Evolutionary conservation across 2,888 invertebrate species (phyloP), one percentile per base, ranked within the genome.

Genomic region (Andrena flavipes): DNA sequence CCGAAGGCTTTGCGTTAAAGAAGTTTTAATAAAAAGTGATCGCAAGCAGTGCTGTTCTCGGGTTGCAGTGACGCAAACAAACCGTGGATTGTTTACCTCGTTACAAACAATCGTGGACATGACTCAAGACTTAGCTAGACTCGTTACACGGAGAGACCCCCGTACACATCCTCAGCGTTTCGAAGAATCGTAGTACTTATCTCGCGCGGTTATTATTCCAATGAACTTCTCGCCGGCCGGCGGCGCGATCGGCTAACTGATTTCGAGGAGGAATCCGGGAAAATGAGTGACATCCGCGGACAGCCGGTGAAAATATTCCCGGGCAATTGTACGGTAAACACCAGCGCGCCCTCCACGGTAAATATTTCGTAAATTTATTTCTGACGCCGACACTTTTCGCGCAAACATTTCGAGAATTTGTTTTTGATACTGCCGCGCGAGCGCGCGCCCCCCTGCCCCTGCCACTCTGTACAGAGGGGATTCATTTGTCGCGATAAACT

Each of bases 351-450:
- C 10, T 54, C 2, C 35, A 6, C 10, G 23, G 60, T 48, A 73
- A 78, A 78, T 73, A 69, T 65, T 26, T 59, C 72, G 69, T 35
- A 60, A 81, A 81, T 81, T 79, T 79, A 78, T 72, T 76, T 71
- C 65, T 72, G 49, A 69, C 68, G 73, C 69, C 69, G 69, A 81
- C 72, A 69, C 73, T 79, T 81, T 79, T 60, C 64, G 26, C 42
- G 64, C 79, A 73, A 73, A 81, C 73, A 65, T 81, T 81, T 73
- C 64, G 48, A 35, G 42, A 73, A 81, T 79, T 81, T 79, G 73
- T 81, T 81, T 79, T 48, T 64, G 60, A 79, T 73, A 33, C 30
- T 42, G 42, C 42, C 13, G 8, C 20, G 30, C 48, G 16, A 23
- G 56, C 23, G 48, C 1, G 5, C 59, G 33, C 20, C 10, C n/a